Evolutionary conservation across 1,140 invertebrate species (phyloP), one percentile per base, ranked within the genome.

Genomic region (Drosophila tsacasi): DNA sequence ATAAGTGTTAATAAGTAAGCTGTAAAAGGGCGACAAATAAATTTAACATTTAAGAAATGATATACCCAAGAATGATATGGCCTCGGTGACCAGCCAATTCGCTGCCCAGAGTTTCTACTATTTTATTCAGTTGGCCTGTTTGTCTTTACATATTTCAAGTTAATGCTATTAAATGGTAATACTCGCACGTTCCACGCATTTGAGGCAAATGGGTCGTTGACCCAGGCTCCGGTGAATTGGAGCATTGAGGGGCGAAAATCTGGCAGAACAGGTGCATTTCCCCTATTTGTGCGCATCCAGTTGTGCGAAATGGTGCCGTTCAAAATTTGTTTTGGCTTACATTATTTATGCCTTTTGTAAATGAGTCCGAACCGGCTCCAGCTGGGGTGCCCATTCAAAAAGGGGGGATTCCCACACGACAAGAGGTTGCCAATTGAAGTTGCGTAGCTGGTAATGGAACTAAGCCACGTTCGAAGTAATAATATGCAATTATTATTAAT

Each of bases 81-180:
- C 17, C 40, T 15, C 6, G 5, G 12, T 13, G 13, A 52, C 32
- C 40, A 57, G 40, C 46, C 60, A 78, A 37, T 60, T 47, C 50
- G 7, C 52, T 49, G 19, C 21, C 19, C 19, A 37, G 27, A 12
- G 27, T n/a, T 47, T 19, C 58, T 49, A 42, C 25, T 39, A 32
- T 40, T 68, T 79, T 76, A 79, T 74, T 89, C 57, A 67, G 76
- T 57, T 58, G 46, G 35, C 23, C 15, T 57, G 49, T 64, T 42
- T 72, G 73, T 59, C 80, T 74, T 50, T 72, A 76, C 81, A 78
- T 76, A 84, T 89, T 84, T 84, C 58, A 77, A 68, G 62, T 71
- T 84, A 89, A 87, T 89, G 63, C 77, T 55, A 84, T 84, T 84
- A 81, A 89, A 87, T 73, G 49, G 61, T 78, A 75, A 87, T 78